Conservation (phyloP, 2,797 vertebrate species). For the Pipistrellus pygmaeus region DNA sequence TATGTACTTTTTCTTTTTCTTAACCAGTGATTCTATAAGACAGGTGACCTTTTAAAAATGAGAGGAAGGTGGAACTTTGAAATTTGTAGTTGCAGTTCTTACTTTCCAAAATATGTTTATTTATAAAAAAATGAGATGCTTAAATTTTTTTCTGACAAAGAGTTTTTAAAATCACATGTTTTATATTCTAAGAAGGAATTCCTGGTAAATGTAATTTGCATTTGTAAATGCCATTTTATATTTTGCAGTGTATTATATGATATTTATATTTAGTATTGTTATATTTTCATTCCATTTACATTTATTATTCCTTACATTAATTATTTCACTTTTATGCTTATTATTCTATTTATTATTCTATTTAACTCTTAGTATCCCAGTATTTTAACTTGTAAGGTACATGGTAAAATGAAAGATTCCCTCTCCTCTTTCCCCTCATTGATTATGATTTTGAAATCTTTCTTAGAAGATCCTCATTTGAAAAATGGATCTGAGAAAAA, state of each 20-base stretch:
- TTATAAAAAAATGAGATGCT: constrained; percentile 40
- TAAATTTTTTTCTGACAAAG: neutral
- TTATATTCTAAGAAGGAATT: neutral
- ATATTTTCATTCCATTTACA: constrained; percentile 21
- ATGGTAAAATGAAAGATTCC: neutral
- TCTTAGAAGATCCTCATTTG: constrained; percentile 22
- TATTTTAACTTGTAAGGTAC: constrained; percentile 18
- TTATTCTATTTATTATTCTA: constrained; percentile 2
- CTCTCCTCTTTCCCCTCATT: neutral
- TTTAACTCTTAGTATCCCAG: neutral
- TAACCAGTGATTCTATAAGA: neutral
- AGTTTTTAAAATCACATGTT: neutral
- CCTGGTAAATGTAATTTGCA: neutral
- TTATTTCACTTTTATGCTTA: neutral
- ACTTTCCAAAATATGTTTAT: constrained; percentile 31
- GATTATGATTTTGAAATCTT: constrained; percentile 65
- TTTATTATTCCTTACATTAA: neutral
- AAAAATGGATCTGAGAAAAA: constrained; percentile 57
- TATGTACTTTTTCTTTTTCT: neutral
- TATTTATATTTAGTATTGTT: constrained; percentile 18
- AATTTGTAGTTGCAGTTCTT: neutral
- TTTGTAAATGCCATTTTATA: constrained; percentile 1
- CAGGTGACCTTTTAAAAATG: neutral
- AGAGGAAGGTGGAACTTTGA: constrained; percentile 23
- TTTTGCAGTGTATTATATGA: constrained; percentile 21